Conservation (phyloP, 2,113 vertebrate species). For the Melanocharis versteri region DNA sequence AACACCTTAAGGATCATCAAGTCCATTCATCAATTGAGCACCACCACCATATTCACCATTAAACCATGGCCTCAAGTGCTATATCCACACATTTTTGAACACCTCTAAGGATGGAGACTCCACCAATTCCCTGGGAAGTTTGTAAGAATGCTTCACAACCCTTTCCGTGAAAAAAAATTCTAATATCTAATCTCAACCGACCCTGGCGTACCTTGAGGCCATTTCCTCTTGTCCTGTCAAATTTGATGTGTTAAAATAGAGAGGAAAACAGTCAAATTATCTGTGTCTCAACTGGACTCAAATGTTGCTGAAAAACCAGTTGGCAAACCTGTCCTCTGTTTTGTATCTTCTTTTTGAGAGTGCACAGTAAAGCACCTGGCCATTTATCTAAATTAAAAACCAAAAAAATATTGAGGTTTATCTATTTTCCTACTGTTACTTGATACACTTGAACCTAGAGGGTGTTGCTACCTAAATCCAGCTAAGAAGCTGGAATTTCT, state of each 20-base stretch:
- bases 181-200: background rate
- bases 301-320: background rate
- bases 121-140: background rate
- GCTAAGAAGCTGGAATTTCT: background rate
- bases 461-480: background rate
- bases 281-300: background rate
- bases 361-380: background rate
- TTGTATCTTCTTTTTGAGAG: background rate
- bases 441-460: background rate
- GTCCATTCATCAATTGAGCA: fast-evolving
- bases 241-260: background rate
- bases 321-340: background rate
- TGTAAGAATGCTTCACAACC: background rate
- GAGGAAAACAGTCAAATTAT: background rate
- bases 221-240: background rate
- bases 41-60: background rate
- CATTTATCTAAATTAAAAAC: background rate
- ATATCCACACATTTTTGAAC: background rate
- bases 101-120: background rate
- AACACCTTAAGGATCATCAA: background rate
- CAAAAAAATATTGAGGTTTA: background rate
- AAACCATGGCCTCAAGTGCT: background rate
- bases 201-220: background rate
- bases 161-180: background rate
- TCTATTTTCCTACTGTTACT: background rate